Base-by-base conservation (phyloP, 53 echinoderm and acorn worm species). In the Crossaster papposus region DNA sequence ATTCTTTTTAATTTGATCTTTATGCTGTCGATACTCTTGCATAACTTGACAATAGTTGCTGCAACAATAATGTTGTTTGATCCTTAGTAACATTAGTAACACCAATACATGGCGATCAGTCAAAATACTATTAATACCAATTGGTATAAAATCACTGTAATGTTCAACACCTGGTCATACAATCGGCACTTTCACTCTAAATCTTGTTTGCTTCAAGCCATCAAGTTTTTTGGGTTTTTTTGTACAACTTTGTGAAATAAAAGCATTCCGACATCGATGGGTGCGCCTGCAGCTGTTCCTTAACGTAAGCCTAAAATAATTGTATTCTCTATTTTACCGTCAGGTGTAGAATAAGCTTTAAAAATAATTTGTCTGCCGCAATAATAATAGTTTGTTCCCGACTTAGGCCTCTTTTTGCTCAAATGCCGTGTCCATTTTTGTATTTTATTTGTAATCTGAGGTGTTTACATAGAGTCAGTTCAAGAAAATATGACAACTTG, bases 401-500 rank as follows among this genome's bases (percentile, higher is more conserved):
- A 83, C 83, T 83, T 83, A 68, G 68, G 23, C 38, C n/a, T 6
- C 18, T 5, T 55, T 55, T 20, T 52, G 20, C 1, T 29, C 32
- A 30, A 34, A 33, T 1, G 15, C 58, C 32, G 54, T 34, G 54
- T 81, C 15, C 33, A 9, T 58, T 81, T 34, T 58, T 2, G 58
- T 18, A n/a, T n/a, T n/a, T 15, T 58, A 2, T 35, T 17, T 35
- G 64, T 44, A 5, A 44, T 29, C 52, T 30, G 55, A 65, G 29
- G 65, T 68, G 65, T 38, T 38, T 65, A 71, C 72, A 30, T 2
- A 64, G 64, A 83, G 38, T 70, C 37, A 83, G 83, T 37, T 70
- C 68, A 2, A 65, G 70, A 38, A 83, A 83, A 83, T 83, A 83
- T 83, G 83, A 37, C 70, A 83, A 83, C 83, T 38, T 83, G 33